Conservation (phyloP, 2,888 invertebrate species). For the Microdon myrmicae region DNA sequence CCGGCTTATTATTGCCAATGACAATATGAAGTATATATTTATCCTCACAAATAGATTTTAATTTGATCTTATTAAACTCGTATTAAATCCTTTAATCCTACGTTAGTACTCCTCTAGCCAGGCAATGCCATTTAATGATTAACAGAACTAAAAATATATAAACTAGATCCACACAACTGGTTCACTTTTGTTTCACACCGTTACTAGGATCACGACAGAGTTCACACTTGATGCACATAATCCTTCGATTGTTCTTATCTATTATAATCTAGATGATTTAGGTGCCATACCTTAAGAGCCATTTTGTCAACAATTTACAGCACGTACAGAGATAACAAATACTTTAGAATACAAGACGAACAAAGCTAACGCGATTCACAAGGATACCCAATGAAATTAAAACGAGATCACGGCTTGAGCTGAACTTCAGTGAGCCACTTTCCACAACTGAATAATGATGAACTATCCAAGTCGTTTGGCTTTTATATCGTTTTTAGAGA, state of each 20-base stretch:
- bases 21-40: too few species aligned
- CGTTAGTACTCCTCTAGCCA: too few species aligned
- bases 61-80: too few species aligned
- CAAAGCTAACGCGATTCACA: constrained; percentile 19
- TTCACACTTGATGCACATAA: constrained; percentile 27
- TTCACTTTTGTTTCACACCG: too few species aligned
- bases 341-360: constrained; percentile 2
- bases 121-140: too few species aligned
- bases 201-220: background rate
- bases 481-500: constrained; percentile 66
- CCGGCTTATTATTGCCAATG: too few species aligned
- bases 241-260: constrained; percentile 30
- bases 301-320: constrained; percentile 40
- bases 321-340: constrained; percentile 19
- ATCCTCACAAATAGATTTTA: too few species aligned
- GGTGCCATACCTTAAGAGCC: constrained; percentile 56
- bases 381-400: constrained; percentile 19
- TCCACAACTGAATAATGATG: constrained; percentile 67
- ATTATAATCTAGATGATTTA: constrained; percentile 11
- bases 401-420: constrained; percentile 52
- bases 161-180: too few species aligned
- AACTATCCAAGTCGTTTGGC: constrained; percentile 63
- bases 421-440: constrained; percentile 65
- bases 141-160: too few species aligned
- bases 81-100: too few species aligned